A percentile compares a stretch with the other conserved stretches of the same genome.
Conservation (phyloP, 2,113 vertebrate genomes). For the Myrmecobius fasciatus region DNA sequence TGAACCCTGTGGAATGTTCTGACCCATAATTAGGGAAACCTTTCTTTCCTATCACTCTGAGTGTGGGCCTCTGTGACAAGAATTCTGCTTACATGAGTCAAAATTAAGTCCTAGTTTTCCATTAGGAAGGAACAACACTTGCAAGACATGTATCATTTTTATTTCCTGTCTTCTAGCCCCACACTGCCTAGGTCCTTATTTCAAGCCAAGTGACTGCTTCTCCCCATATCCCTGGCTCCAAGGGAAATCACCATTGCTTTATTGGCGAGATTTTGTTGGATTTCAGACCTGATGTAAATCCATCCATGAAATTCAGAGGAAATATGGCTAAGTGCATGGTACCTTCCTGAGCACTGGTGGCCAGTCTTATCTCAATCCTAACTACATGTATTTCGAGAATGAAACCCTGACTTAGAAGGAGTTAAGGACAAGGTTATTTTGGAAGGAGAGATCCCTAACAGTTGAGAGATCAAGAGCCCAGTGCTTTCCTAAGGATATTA, state of each 20-base stretch:
- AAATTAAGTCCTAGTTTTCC: neutral
- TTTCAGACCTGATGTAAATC: constrained; percentile 39
- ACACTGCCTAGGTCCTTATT: constrained; percentile 35
- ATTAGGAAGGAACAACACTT: neutral
- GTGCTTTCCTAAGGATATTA: neutral
- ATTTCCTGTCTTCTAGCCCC: neutral
- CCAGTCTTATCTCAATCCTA: neutral
- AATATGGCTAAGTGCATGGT: constrained; percentile 6
- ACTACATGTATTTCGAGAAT: neutral
- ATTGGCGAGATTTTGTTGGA: constrained; percentile 23
- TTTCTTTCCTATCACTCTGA: rapidly evolving
- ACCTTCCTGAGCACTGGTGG: neutral
- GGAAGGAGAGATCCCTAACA: neutral
- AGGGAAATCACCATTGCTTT: constrained; percentile 55
- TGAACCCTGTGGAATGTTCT: neutral
- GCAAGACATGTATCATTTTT: constrained; percentile 5
- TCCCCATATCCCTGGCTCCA: neutral
- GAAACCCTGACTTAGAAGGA: neutral
- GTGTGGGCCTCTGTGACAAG: neutral
- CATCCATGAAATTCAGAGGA: neutral
- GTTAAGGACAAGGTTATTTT: neutral
- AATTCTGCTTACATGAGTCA: constrained; percentile 30
- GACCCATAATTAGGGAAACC: neutral
- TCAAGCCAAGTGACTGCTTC: constrained; percentile 21
- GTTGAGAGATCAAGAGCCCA: neutral